A percentile compares a stretch with the other conserved stretches of the same genome.
Conservation (phyloP, 1,140 invertebrate genomes). For the Bradynema listronoti region DNA sequence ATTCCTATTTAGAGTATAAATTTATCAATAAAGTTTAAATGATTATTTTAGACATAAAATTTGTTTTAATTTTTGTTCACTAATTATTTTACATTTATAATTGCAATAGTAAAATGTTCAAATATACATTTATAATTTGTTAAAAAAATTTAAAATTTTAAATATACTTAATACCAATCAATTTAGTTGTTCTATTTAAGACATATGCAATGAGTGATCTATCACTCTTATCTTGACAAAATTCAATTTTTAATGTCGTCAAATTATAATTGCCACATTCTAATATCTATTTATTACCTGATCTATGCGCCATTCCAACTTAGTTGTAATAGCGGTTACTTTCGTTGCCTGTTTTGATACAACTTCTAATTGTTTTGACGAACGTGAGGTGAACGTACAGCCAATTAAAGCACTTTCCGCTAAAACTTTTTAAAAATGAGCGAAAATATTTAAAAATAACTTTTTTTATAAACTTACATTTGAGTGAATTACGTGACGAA, state of each 20-base stretch:
- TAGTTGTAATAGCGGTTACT: constrained; percentile 25
- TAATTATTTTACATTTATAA: too few species aligned
- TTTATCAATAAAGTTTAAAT: constrained; percentile 3
- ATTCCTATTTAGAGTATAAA: constrained; percentile 9
- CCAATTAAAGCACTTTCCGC: too few species aligned
- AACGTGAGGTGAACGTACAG: too few species aligned
- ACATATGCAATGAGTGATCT: neutral
- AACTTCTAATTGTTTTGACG: too few species aligned
- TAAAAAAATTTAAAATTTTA: neutral
- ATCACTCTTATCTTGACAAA: neutral
- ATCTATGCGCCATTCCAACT: constrained; percentile 34
- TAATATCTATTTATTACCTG: constrained; percentile 9
- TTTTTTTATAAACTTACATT: too few species aligned
- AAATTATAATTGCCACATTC: neutral
- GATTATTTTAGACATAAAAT: neutral
- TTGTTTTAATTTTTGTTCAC: too few species aligned
- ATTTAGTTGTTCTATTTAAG: neutral
- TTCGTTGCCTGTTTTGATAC: constrained; percentile 9
- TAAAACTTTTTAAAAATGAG: too few species aligned
- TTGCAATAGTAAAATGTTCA: neutral
- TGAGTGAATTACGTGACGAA: too few species aligned
- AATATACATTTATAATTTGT: neutral
- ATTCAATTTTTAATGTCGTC: neutral
- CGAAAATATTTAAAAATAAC: too few species aligned
- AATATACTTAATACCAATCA: neutral